Evolutionary conservation across 2,888 invertebrate genomes (phyloP), one percentile per base, ranked within the genome.

Genomic region (Eupithecia tripunctaria): DNA sequence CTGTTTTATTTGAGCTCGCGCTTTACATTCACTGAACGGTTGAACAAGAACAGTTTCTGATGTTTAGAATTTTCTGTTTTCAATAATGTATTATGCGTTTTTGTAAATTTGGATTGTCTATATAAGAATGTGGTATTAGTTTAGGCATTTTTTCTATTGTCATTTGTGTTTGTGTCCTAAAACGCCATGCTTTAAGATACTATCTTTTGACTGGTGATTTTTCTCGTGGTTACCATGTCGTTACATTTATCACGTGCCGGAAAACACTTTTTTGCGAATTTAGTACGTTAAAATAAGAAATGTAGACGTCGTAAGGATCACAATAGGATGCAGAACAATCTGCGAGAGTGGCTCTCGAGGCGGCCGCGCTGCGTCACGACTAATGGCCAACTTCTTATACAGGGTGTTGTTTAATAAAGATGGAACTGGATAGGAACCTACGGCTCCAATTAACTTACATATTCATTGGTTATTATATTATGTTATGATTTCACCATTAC

Each of bases 261-360:
- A 60, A 29, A 18, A 7, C 7, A 60, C 8, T 18, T 60, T 29
- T 29, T 18, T 27, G 18, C 27, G 18, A 60, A 29, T 60, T 29
- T 60, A 29, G 29, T 7, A 18, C 60, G 60, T 29, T 29, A 60
- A 29, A 29, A 18, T 29, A 18, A 29, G 60, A 60, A 60, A 60
- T 27, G 27, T 18, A 29, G 27, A 29, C 60, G 29, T 18, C 29
- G 60, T 60, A 64, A 63, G 64, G 64, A 64, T 36, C 64, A 64
- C 64, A 64, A 64, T 64, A 38, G 64, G 64, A 18, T 65, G 51
- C 59, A 32, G 64, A 56, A 69, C 69, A 69, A 59, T 56, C 60
- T 62, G 21, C 15, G 14, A 68, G 65, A 70, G 69, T 69, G 69
- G 56, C 65, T 32, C 70, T 66, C 18, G 21, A 59, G 51, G 15